Conservation (phyloP, 2,888 invertebrate species). For the Mythimna pallens region DNA sequence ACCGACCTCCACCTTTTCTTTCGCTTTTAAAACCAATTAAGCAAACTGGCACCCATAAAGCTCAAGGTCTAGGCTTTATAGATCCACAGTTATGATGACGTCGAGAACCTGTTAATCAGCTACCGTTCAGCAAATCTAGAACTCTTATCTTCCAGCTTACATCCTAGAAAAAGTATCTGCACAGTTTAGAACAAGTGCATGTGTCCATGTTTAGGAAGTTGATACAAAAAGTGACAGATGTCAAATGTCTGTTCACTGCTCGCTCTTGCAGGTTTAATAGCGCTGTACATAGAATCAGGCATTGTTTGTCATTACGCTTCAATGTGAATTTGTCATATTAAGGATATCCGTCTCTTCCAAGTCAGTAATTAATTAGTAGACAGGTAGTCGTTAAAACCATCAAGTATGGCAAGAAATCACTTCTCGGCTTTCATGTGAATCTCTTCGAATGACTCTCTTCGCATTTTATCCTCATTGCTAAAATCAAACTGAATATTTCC, state of each 20-base stretch:
- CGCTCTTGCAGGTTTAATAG: constrained; percentile 12
- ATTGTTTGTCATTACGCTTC: constrained; percentile 20
- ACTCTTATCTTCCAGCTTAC: constrained; percentile 1
- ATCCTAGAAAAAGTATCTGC: constrained; percentile 16
- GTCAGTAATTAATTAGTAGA: constrained; percentile 21
- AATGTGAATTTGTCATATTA: constrained; percentile 28
- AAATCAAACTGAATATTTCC: constrained; percentile 5
- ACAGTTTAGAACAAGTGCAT: constrained; percentile 14
- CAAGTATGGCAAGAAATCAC: constrained; percentile 1
- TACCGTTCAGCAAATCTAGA: background rate
- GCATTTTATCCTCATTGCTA: background rate
- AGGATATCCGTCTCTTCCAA: constrained; percentile 22
- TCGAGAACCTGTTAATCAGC: background rate
- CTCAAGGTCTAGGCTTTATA: background rate
- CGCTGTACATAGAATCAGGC: constrained; percentile 18
- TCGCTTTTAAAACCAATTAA: constrained; percentile 15
- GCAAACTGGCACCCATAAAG: background rate
- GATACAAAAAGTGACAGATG: constrained; percentile 39
- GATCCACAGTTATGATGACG: constrained; percentile 8
- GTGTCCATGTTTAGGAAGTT: constrained; percentile 30
- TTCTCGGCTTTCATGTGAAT: constrained; percentile 3
- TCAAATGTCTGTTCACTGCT: constrained; percentile 19
- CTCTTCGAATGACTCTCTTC: background rate
- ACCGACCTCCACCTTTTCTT: constrained; percentile 6
- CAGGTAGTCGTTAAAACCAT: constrained; percentile 20